Evolutionary conservation across 2,888 invertebrate species (phyloP).

Genomic region (Scaptomyza caliginosa): DNA sequence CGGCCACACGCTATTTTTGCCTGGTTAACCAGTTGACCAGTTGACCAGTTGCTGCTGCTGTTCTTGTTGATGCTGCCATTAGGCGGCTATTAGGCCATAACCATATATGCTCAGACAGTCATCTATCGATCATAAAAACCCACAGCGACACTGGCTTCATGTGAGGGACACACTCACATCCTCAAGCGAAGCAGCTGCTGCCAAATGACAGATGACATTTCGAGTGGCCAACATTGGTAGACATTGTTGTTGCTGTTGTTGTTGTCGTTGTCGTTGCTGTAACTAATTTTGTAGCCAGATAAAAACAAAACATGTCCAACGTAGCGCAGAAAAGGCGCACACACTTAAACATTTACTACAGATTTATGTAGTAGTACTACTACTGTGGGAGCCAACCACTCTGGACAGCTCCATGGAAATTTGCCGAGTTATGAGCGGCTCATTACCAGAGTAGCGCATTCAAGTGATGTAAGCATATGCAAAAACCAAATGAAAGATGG

Average conservation of each 20-base stretch:
- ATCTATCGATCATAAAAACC: slow-evolving; percentile 62
- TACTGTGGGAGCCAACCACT: slow-evolving; percentile 24
- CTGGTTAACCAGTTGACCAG: slow-evolving; percentile 17
- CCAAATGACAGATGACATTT: slow-evolving; percentile 76
- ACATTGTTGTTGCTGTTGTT: slow-evolving; percentile 13
- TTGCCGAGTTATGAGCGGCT: slow-evolving; percentile 45
- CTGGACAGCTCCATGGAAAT: neutral
- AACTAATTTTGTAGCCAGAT: slow-evolving; percentile 65
- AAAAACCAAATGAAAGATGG: slow-evolving; percentile 15
- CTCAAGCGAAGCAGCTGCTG: slow-evolving; percentile 43
- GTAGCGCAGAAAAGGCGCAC: slow-evolving; percentile 13
- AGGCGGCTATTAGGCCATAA: slow-evolving; percentile 71
- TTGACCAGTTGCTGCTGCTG: neutral
- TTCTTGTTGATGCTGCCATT: slow-evolving; percentile 56
- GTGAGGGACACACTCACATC: neutral
- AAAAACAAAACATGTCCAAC: slow-evolving; percentile 21
- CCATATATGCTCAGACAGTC: slow-evolving; percentile 60
- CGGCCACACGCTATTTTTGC: slow-evolving; percentile 48
- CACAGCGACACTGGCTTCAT: neutral
- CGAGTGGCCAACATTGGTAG: slow-evolving; percentile 46
- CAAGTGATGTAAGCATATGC: slow-evolving; percentile 66
- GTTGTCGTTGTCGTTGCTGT: slow-evolving; percentile 33
- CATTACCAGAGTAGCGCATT: slow-evolving; percentile 54
- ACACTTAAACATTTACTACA: slow-evolving; percentile 38
- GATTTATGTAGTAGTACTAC: slow-evolving; percentile 35